phyloP scores from a whole-genome alignment of 2,113 vertebrate genomes.

The Heliornis fulica region DNA sequence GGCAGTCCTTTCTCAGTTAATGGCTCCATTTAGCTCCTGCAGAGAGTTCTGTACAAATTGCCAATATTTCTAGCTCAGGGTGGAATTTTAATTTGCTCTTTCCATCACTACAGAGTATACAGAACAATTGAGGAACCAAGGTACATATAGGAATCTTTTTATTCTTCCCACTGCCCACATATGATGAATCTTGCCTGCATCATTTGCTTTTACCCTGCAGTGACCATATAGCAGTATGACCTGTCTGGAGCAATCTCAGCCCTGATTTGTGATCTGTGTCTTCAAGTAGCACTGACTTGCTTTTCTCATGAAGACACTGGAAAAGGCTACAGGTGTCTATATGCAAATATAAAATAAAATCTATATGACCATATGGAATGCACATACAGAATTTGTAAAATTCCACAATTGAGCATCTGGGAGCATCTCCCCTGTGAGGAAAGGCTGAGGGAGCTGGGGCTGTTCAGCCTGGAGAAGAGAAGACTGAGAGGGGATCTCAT shows the following conservation, averaged over 20 bases:
- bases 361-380: neutral
- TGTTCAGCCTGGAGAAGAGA: no score
- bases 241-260: neutral
- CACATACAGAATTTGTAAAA: neutral
- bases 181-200: neutral
- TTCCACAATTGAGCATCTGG: no score
- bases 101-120: neutral
- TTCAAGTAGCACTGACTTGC: neutral
- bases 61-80: neutral
- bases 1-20: slow-evolving; percentile 15
- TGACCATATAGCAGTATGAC: neutral
- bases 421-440: no score
- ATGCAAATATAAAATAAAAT: neutral
- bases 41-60: neutral
- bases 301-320: neutral
- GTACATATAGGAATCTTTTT: neutral
- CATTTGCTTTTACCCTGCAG: neutral
- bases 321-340: neutral
- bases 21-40: neutral
- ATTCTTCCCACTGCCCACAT: neutral
- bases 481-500: no score
- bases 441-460: no score
- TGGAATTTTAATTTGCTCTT: slow-evolving; percentile 17
- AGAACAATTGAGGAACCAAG: neutral
- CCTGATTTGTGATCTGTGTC: neutral